Percentiles rank a stretch among this genome's conserved stretches.
Evolutionary conservation across 1,140 invertebrate genomes (phyloP).

Genomic region (Drosophila nannoptera): DNA sequence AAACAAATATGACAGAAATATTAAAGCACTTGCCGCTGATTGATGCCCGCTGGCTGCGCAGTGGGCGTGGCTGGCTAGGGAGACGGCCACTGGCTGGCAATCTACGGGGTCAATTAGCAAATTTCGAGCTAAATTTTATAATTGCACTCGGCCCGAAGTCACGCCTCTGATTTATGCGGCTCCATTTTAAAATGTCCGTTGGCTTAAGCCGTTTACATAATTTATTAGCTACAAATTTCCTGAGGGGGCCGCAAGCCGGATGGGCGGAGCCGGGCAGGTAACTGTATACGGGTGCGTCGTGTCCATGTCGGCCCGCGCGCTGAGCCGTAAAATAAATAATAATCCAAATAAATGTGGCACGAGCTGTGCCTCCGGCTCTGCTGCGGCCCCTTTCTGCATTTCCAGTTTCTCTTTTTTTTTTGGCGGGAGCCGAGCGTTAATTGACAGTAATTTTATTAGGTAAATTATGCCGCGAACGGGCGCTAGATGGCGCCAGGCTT

Average conservation of each 20-base stretch:
- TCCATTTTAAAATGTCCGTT: conserved; percentile 45
- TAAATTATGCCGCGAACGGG: conserved; percentile 54
- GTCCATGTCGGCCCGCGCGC: conserved; percentile 7
- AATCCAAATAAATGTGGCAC: conserved; percentile 60
- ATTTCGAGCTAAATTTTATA: conserved; percentile 23
- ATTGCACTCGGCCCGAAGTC: conserved; percentile 34
- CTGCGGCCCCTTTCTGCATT: neutral
- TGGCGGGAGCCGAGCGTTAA: conserved; percentile 47
- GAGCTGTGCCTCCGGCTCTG: neutral
- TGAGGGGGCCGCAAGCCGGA: neutral
- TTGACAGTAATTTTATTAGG: conserved; percentile 77
- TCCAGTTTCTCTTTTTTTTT: neutral
- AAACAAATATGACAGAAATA: conserved; percentile 78
- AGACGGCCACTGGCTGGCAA: neutral
- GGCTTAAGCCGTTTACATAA: conserved; percentile 72
- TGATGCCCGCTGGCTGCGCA: conserved; percentile 16
- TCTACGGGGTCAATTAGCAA: conserved; percentile 25
- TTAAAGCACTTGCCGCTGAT: conserved; percentile 65
- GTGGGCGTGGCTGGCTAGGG: neutral
- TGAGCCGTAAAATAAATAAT: conserved; percentile 66
- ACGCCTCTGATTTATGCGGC: conserved; percentile 56
- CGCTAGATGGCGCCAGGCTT: conserved; percentile 47
- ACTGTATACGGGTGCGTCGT: too few relatives aligned
- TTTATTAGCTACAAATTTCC: conserved; percentile 52
- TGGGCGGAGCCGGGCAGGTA: too few relatives aligned